phyloP scores from a whole-genome alignment of 2,113 vertebrate species.

The Lynx canadensis region DNA sequence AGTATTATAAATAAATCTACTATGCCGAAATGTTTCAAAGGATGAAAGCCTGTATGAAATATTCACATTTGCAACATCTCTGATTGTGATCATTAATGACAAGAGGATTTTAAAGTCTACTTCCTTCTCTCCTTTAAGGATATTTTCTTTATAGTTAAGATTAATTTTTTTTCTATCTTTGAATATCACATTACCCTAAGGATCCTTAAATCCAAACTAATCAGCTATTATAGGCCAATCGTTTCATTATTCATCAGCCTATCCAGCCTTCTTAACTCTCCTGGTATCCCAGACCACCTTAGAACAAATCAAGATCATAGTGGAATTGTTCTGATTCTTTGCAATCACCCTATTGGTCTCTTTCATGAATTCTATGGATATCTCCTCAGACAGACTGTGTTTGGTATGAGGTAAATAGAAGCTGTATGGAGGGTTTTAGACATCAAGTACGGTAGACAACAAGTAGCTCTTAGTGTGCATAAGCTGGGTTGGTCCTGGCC shows the following conservation, averaged over 20 bases:
- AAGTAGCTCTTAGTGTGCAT: not conserved
- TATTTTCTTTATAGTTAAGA: not conserved
- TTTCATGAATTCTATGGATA: not conserved
- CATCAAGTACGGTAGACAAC: not conserved
- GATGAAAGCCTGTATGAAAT: not conserved
- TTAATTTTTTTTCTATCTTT: not conserved
- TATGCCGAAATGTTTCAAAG: not conserved
- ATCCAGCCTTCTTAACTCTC: not conserved
- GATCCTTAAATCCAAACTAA: not conserved
- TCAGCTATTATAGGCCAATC: not conserved
- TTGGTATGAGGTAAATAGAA: not conserved
- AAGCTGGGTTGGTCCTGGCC: not conserved
- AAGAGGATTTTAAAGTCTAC: not conserved
- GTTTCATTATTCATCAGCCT: not conserved
- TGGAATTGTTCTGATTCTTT: not conserved
- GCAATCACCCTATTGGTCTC: not conserved
- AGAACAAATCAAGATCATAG: not conserved
- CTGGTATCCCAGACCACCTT: not conserved
- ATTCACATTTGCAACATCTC: not conserved
- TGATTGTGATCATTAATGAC: not conserved
- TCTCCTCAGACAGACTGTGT: not conserved
- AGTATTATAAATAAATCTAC: not conserved
- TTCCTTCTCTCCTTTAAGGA: not conserved
- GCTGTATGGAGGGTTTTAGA: not conserved
- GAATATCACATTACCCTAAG: not conserved